Conservation (phyloP, 2,113 vertebrate species). For the human (Homo sapiens) region DNA sequence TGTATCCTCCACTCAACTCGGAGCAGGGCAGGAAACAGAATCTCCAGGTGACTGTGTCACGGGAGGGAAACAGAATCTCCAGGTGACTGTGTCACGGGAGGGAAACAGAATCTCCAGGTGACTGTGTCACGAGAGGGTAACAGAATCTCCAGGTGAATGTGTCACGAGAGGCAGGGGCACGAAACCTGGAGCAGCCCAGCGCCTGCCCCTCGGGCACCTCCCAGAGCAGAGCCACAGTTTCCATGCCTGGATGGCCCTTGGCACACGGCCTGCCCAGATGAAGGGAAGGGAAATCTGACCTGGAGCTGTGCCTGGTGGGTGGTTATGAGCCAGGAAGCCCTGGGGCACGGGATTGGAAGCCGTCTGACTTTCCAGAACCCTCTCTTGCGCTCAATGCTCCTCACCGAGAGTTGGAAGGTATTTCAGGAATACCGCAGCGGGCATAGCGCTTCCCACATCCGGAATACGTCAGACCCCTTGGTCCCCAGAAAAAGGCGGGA, state of each 20-base stretch:
- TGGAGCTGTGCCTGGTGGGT: fast-evolving
- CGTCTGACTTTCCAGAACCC: not conserved
- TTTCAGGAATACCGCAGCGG: not conserved
- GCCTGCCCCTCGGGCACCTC: not conserved
- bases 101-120: not conserved
- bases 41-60: not conserved
- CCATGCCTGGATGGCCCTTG: fast-evolving
- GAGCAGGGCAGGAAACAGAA: not conserved
- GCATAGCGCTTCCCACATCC: fast-evolving
- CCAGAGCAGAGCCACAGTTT: too few relatives aligned
- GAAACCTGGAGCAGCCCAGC: not conserved
- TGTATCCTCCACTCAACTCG: fast-evolving
- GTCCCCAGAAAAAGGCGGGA: not conserved
- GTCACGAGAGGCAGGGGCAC: not conserved
- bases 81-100: not conserved
- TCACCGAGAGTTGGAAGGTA: fast-evolving
- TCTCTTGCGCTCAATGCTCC: fast-evolving
- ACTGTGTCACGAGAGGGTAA: not conserved
- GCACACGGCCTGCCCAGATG: fast-evolving
- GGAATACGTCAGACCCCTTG: not conserved
- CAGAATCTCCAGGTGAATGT: not conserved
- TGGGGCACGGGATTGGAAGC: fast-evolving
- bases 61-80: too few relatives aligned
- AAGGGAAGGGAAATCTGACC: fast-evolving
- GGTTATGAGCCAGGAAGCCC: not conserved